Conservation (phyloP, 2,113 vertebrate genomes). For the Tor tambroides region DNA sequence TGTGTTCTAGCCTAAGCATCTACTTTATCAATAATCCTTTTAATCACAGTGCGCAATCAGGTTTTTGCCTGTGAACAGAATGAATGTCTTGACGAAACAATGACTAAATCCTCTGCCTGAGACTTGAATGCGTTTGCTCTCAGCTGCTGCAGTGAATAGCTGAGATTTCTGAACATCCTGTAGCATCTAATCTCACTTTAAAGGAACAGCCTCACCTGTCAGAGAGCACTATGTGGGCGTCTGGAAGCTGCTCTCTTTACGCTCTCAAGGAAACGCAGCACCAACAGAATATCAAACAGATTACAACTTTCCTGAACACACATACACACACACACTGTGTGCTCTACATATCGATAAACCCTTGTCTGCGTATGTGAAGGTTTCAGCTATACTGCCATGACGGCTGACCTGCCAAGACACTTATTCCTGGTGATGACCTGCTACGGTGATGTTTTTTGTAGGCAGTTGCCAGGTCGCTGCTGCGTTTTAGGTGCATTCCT, state of each 20-base stretch:
- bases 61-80: not conserved
- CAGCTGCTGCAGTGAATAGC: not conserved
- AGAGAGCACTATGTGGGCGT: constrained; percentile 32
- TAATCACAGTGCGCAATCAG: constrained; percentile 15
- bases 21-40: not conserved
- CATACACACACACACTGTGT: not conserved
- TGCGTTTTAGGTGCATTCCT: too few species aligned
- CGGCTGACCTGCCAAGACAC: not conserved
- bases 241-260: constrained; percentile 21
- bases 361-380: not conserved
- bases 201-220: constrained; percentile 64
- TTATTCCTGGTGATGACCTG: too few species aligned
- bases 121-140: not conserved
- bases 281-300: constrained; percentile 43
- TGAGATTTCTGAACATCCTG: constrained; percentile 39
- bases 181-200: constrained; percentile 55
- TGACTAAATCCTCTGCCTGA: not conserved
- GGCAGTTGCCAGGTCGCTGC: too few species aligned
- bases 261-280: constrained; percentile 26
- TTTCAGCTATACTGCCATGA: not conserved
- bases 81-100: not conserved
- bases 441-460: not conserved
- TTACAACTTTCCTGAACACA: not conserved
- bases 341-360: not conserved
- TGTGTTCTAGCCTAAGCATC: not conserved